Base-by-base conservation (phyloP, 2,113 vertebrate species). In the Coryphaenoides rupestris region DNA sequence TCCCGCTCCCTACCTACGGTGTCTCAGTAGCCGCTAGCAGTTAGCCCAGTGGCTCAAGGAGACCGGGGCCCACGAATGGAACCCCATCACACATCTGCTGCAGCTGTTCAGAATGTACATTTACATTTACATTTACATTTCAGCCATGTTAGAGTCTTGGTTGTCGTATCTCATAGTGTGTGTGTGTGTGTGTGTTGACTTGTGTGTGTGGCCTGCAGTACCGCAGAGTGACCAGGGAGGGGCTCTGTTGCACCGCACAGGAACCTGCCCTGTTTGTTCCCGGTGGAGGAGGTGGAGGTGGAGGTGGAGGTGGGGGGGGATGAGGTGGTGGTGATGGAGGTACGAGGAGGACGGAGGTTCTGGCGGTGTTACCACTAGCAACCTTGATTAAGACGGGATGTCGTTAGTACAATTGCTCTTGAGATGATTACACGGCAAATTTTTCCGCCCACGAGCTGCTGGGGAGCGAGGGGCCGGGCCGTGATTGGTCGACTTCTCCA, bases 301-400 rank as follows among this genome's bases (percentile, higher is more conserved):
- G 52, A 21, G 2, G 7, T 7, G 52, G 52, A 1, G 52, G 45
- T 22, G 21, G 52, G 19, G 5, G 1, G 0, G 61, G 62, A 63
- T 40, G 63, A n/a, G n/a, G n/a, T n/a, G n/a, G n/a, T n/a, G n/a
- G n/a, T n/a, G n/a, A n/a, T n/a, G n/a, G n/a, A n/a, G n/a, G n/a
- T n/a, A n/a, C n/a, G n/a, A n/a, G 17, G 40, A 22, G 1, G 28
- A 1, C 2, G 55, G 28, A 12, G 1, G 22, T 66, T 19, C 24
- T 71, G 65, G 28, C 56, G 69, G 15, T 14, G 79, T 81, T 84
- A 53, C 84, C 76, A 66, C 19, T 83, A 73, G 83, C 77, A 88
- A 86, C 85, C 70, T 67, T 82, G 80, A 86, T 88, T 83, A 85
- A 74, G 71, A 78, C 58, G 22, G 62, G 53, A 68, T 54, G 59